These are phyloP conservation scores for Glossosoma conforme DNA, from an alignment of 1,140 invertebrate genomes.

Conservation along the genomic window DNA sequence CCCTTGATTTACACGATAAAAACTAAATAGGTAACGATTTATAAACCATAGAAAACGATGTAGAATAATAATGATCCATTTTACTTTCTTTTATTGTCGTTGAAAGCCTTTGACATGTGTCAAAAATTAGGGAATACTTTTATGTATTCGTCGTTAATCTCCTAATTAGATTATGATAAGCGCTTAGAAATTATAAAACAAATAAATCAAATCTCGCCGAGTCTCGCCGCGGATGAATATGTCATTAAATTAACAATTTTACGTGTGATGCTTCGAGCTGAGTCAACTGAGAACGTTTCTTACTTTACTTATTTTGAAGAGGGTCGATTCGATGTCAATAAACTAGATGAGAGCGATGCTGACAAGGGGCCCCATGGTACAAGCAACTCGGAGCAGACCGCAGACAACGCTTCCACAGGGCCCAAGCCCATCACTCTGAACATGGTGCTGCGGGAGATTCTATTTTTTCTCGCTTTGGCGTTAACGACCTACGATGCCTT, in stretches of 20 bases:
- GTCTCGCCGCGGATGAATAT: neutral
- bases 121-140: slow-evolving; percentile 11
- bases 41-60: no score
- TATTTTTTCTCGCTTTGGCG: slow-evolving; percentile 50
- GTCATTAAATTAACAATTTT: slow-evolving; percentile 6
- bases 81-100: neutral
- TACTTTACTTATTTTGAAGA: slow-evolving; percentile 11
- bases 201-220: slow-evolving; percentile 5
- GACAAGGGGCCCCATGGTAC: slow-evolving; percentile 12
- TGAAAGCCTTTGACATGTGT: slow-evolving; percentile 21
- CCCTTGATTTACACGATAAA: no score
- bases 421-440: slow-evolving; percentile 43
- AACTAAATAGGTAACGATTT: no score
- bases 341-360: slow-evolving; percentile 17
- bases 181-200: slow-evolving; percentile 3
- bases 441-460: slow-evolving; percentile 45
- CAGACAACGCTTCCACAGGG: slow-evolving; percentile 34
- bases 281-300: slow-evolving; percentile 9
- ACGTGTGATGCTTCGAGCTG: slow-evolving; percentile 18
- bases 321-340: slow-evolving; percentile 9
- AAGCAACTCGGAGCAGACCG: slow-evolving; percentile 1
- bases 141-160: slow-evolving; percentile 8
- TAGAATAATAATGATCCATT: neutral
- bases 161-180: slow-evolving; percentile 11
- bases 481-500: slow-evolving; percentile 55